phyloP scores from a whole-genome alignment of 2,113 vertebrate genomes.

The Podarcis muralis region DNA sequence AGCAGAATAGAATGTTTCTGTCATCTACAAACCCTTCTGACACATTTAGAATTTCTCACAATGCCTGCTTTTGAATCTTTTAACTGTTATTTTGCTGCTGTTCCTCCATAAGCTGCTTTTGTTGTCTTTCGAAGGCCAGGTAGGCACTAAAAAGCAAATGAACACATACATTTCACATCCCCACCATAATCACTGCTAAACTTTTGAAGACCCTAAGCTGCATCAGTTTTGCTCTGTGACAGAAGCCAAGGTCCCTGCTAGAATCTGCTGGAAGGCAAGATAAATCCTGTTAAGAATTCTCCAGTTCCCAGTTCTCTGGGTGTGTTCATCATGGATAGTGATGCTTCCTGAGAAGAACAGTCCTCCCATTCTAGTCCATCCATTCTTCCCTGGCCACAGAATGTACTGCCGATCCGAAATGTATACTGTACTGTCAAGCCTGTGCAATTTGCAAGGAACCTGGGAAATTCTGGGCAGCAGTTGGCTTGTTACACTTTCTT shows the following conservation, averaged over 20 bases:
- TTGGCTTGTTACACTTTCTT: not conserved
- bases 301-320: not conserved
- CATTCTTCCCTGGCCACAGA: not conserved
- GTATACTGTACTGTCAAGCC: not conserved
- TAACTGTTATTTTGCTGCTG: not conserved
- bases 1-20: not conserved
- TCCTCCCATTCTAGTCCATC: not conserved
- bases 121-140: not conserved
- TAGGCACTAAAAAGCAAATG: not conserved
- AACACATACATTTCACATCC: not conserved
- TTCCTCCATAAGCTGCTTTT: not conserved
- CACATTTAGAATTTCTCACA: not conserved
- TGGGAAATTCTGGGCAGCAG: not conserved
- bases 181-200: not conserved
- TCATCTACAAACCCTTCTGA: not conserved
- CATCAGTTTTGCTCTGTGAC: not conserved
- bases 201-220: not conserved
- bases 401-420: not conserved
- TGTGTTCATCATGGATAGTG: not conserved
- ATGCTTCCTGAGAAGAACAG: not conserved
- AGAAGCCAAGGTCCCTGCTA: not conserved
- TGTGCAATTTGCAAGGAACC: not conserved
- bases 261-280: not conserved
- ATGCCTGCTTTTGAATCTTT: not conserved
- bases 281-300: not conserved